Conservation (phyloP, 2,113 vertebrate genomes). For the Charadrius vociferus region DNA sequence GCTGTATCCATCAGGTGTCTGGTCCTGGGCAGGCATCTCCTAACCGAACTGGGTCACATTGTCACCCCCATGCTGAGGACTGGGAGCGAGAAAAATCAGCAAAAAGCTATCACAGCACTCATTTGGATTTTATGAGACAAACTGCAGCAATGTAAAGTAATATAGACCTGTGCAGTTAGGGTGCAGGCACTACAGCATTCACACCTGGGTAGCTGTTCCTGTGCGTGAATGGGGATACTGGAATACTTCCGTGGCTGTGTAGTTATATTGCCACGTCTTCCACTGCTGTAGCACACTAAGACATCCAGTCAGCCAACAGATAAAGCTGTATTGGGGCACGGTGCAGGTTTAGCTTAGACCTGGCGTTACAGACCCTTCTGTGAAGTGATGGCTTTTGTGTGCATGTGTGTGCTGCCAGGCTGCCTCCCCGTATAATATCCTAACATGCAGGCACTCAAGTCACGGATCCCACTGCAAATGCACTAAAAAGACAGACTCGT, state of each 20-base stretch:
- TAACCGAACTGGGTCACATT: not conserved
- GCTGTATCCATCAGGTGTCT: not conserved
- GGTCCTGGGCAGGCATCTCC: not conserved
- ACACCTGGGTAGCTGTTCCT: not conserved
- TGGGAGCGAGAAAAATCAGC: not conserved
- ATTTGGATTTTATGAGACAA: not conserved
- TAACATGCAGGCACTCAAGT: not conserved
- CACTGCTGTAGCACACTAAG: not conserved
- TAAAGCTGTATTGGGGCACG: not conserved
- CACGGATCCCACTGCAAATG: not conserved
- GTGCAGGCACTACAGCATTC: not conserved
- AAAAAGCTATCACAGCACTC: not conserved
- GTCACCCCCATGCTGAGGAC: not conserved
- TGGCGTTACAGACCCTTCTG: not conserved
- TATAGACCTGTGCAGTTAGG: not conserved
- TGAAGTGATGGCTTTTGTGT: not conserved
- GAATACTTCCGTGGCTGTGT: not conserved
- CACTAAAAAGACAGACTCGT: not conserved
- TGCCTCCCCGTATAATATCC: not conserved
- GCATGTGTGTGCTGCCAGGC: not conserved
- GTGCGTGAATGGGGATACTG: accelerated
- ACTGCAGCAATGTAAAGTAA: not conserved
- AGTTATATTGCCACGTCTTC: not conserved
- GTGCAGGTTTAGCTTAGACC: not conserved
- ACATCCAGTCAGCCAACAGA: not conserved